phyloP scores from a whole-genome alignment of 2,113 vertebrate species.

The Salminus brasiliensis region DNA sequence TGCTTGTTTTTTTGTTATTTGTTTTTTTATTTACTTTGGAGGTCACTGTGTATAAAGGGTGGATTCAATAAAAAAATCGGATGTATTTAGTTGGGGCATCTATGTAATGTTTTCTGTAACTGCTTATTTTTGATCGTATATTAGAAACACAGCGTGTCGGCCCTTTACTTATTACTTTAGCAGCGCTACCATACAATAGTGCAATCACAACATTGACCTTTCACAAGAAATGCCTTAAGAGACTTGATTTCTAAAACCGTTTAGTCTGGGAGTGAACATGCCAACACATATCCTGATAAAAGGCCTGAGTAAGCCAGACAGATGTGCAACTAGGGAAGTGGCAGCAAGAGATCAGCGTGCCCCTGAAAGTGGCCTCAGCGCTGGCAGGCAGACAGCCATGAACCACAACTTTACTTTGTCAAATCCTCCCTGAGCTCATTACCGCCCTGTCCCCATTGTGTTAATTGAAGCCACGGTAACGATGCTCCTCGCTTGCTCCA shows the following conservation, averaged over 20 bases:
- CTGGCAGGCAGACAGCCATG: slow-evolving; percentile 57
- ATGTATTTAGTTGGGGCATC: no score
- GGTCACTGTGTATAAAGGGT: no score
- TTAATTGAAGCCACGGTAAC: slow-evolving; percentile 79
- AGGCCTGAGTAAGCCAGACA: neutral
- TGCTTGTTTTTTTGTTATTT: no score
- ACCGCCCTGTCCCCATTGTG: slow-evolving; percentile 71
- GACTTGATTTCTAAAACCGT: neutral
- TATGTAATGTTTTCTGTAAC: no score
- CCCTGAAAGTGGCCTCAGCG: slow-evolving; percentile 61
- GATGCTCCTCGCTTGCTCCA: slow-evolving; percentile 63
- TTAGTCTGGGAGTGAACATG: neutral
- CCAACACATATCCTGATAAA: neutral
- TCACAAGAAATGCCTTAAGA: neutral
- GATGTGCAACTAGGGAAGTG: neutral
- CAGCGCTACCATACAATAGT: neutral
- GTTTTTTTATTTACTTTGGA: no score
- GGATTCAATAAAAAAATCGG: no score
- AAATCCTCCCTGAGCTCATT: slow-evolving; percentile 71
- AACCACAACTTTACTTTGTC: slow-evolving; percentile 67
- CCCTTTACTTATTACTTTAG: neutral
- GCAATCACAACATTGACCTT: no score
- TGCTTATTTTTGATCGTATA: no score
- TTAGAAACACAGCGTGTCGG: no score
- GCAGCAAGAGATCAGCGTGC: slow-evolving; percentile 64